Conservation (phyloP, 2,113 vertebrate species). For the Neomonachus schauinslandi region DNA sequence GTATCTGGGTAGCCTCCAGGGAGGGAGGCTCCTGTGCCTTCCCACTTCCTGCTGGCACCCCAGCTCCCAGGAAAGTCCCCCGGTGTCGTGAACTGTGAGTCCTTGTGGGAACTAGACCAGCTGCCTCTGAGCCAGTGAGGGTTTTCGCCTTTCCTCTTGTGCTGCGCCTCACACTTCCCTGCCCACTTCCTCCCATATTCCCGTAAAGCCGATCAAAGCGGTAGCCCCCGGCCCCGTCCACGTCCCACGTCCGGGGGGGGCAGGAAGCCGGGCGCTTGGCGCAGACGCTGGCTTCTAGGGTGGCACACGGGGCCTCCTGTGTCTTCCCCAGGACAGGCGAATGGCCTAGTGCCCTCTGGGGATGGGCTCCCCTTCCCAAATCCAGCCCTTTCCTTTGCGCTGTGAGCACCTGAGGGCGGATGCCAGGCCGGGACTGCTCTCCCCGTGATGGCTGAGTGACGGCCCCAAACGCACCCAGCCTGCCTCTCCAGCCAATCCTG, state of each 20-base stretch:
- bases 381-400: not conserved
- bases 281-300: not conserved
- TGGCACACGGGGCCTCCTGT: not conserved
- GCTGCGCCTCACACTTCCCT: not conserved
- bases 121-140: not conserved
- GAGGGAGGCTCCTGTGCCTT: not conserved
- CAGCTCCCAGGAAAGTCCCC: constrained; percentile 23
- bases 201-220: not conserved
- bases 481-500: not conserved
- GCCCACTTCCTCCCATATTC: not conserved
- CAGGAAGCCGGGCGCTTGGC: not conserved
- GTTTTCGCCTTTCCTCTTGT: not conserved
- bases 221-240: not conserved
- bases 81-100: not conserved
- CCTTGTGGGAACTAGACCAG: not conserved
- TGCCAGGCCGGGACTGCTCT: not conserved
- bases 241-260: rapidly evolving
- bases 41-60: not conserved
- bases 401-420: not conserved
- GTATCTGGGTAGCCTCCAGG: not conserved
- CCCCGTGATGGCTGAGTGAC: rapidly evolving
- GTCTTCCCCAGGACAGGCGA: not conserved
- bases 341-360: not conserved
- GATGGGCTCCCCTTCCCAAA: not conserved
- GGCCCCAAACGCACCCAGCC: not conserved